Evolutionary conservation across 1,140 invertebrate species (phyloP).

Genomic region (Aphidius ervi): DNA sequence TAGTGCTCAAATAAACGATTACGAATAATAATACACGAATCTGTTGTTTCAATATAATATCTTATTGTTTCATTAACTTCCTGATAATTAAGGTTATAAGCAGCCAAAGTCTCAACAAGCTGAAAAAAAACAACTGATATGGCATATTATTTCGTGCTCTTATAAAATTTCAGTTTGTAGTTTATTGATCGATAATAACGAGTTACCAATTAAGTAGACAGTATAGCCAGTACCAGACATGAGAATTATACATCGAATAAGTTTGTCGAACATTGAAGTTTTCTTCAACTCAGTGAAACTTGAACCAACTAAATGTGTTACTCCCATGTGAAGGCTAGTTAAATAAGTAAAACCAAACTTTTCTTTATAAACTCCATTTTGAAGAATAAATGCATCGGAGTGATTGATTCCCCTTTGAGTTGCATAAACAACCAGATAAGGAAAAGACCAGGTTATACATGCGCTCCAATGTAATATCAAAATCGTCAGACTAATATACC

Average conservation of each 20-base stretch:
- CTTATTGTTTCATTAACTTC: conserved; percentile 32
- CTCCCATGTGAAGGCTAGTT: conserved; percentile 33
- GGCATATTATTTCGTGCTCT: conserved; percentile 5
- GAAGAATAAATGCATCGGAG: conserved; percentile 26
- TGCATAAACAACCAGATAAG: conserved; percentile 35
- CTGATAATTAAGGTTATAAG: conserved; percentile 38
- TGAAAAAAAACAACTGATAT: conserved; percentile 36
- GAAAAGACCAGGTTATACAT: conserved; percentile 35
- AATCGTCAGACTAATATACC: conserved; percentile 31
- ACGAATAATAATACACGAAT: conserved; percentile 29
- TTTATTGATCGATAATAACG: not conserved
- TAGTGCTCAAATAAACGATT: conserved; percentile 37
- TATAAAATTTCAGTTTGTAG: conserved; percentile 9
- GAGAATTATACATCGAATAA: conserved; percentile 32
- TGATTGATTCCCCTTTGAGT: conserved; percentile 21
- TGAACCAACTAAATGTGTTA: conserved; percentile 35
- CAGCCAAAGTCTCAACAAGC: conserved; percentile 29
- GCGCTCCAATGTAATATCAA: conserved; percentile 41
- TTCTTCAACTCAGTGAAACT: conserved; percentile 29
- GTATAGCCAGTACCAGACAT: conserved; percentile 33
- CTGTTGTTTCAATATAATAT: conserved; percentile 36
- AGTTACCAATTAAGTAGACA: conserved; percentile 37
- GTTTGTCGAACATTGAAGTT: conserved; percentile 28
- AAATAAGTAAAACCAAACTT: conserved; percentile 30
- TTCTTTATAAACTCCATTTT: conserved; percentile 25